These are phyloP conservation scores for Taenioides sp. DNA, from an alignment of 2,797 vertebrate species.

Conservation along the genomic window DNA sequence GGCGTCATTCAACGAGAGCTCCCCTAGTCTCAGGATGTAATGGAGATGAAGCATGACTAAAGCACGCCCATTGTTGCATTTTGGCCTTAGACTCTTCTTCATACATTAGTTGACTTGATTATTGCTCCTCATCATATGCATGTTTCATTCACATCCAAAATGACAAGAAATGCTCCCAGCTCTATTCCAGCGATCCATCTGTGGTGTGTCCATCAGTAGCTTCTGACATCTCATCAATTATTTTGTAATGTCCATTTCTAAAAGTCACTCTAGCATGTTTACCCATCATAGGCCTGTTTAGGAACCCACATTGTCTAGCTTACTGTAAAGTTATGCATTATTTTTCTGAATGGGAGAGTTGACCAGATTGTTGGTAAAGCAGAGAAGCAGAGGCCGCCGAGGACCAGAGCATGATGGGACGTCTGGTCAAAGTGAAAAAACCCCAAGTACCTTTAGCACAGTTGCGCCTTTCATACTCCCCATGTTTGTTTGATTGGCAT, in stretches of 20 bases:
- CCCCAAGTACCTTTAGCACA: conserved; percentile 81
- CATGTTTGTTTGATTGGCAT: not conserved
- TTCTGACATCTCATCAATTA: conserved; percentile 20
- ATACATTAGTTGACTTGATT: conserved; percentile 28
- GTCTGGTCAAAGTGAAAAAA: conserved; percentile 93
- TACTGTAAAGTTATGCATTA: conserved; percentile 28
- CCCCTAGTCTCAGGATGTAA: conserved; percentile 55
- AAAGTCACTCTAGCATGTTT: conserved; percentile 9
- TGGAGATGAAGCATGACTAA: conserved; percentile 85
- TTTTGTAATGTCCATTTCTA: conserved; percentile 25
- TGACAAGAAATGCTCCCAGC: conserved; percentile 16
- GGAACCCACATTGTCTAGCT: not conserved
- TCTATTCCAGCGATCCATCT: conserved; percentile 10
- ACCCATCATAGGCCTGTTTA: not conserved
- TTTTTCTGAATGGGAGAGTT: conserved; percentile 83
- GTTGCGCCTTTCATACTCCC: not conserved
- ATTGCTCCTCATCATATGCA: conserved; percentile 43
- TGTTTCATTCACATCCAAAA: conserved; percentile 34
- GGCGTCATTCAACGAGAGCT: conserved; percentile 76
- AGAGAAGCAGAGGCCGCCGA: conserved; percentile 83
- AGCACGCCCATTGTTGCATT: conserved; percentile 88
- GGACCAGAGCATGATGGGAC: conserved; percentile 97
- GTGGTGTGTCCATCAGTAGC: conserved; percentile 30
- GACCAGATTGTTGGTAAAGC: conserved; percentile 95
- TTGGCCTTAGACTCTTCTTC: conserved; percentile 59